phyloP scores from a whole-genome alignment of 1,140 invertebrate species.

The Melanaphis sacchari region DNA sequence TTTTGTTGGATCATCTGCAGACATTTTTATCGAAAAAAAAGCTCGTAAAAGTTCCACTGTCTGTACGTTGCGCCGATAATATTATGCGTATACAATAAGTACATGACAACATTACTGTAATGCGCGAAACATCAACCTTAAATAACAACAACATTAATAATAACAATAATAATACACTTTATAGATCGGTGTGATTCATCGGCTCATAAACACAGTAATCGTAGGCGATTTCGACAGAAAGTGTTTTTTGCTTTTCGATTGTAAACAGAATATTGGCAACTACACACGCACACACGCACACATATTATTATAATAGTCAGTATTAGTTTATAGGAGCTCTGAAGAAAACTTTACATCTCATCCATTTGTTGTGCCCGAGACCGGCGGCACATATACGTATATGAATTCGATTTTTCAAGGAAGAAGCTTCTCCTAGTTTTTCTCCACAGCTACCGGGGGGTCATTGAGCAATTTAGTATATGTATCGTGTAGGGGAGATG shows the following conservation, averaged over 20 bases:
- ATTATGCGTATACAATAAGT: neutral
- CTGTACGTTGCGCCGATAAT: neutral
- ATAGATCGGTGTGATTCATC: neutral
- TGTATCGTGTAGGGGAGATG: too few relatives aligned
- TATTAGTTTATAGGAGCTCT: neutral
- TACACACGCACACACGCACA: neutral
- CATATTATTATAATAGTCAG: neutral
- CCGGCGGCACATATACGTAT: neutral
- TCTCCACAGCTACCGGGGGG: neutral
- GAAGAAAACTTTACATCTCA: neutral
- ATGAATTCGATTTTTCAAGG: slow-evolving; percentile 22
- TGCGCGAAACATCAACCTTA: neutral
- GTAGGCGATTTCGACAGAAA: slow-evolving; percentile 7
- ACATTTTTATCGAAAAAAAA: neutral
- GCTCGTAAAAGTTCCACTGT: neutral
- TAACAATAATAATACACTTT: neutral
- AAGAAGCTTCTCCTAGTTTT: neutral
- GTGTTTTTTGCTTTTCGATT: neutral
- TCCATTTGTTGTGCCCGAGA: slow-evolving; percentile 10
- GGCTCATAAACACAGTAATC: slow-evolving; percentile 33
- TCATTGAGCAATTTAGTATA: too few relatives aligned
- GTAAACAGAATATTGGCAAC: neutral
- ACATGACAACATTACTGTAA: neutral
- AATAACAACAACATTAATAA: too few relatives aligned
- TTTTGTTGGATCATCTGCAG: neutral